phyloP scores from a whole-genome alignment of 2,113 vertebrate species.

The zebrafish (Danio rerio) region GRCz12tu NC_133178.1:29298501-29299000 shows the following conservation, averaged over 20 bases:
- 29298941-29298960: too few species aligned
- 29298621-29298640: constrained; percentile 30
- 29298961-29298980: too few species aligned
- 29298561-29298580: constrained; percentile 29
- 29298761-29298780: too few species aligned
- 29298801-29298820: too few species aligned
- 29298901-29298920: too few species aligned
- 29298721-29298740: background rate
- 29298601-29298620: constrained; percentile 43
- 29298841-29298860: too few species aligned
- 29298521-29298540: constrained; percentile 39
- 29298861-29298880: too few species aligned
- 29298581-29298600: constrained; percentile 17
- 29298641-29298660: background rate
- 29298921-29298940: too few species aligned
- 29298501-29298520: background rate
- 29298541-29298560: constrained; percentile 17
- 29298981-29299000: too few species aligned
- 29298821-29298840: too few species aligned
- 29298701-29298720: background rate
- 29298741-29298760: background rate
- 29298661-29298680: background rate
- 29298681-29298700: background rate
- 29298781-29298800: too few species aligned
- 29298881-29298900: too few species aligned